Evolutionary conservation across 2,888 invertebrate species (phyloP).

Genomic region (Oxyteleia sp.): DNA sequence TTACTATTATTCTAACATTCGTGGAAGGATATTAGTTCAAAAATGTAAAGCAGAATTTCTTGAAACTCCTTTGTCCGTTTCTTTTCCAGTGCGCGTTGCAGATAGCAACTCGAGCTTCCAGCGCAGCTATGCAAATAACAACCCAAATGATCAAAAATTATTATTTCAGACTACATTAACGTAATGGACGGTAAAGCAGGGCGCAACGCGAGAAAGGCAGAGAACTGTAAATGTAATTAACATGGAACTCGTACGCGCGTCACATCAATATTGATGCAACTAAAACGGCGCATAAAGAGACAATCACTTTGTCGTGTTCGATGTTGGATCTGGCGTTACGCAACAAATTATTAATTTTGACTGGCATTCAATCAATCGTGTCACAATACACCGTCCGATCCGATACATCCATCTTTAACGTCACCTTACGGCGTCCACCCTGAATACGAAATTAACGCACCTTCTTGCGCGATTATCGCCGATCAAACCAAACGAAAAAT

Average conservation of each 20-base stretch:
- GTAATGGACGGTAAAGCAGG: background rate
- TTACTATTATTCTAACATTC: too few relatives aligned
- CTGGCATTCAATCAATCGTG: slow-evolving; percentile 46
- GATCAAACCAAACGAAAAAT: slow-evolving; percentile 28
- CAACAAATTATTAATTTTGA: slow-evolving; percentile 55
- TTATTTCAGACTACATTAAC: slow-evolving; percentile 11
- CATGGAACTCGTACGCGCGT: slow-evolving; percentile 10
- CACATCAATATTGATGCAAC: slow-evolving; percentile 17
- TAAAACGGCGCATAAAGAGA: slow-evolving; percentile 31
- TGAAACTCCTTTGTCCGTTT: slow-evolving; percentile 31
- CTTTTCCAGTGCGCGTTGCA: background rate
- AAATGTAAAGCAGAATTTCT: slow-evolving; percentile 26
- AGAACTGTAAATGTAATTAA: slow-evolving; percentile 31
- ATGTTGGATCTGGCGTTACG: slow-evolving; percentile 19
- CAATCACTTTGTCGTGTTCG: slow-evolving; percentile 28
- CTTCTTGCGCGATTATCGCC: slow-evolving; percentile 9
- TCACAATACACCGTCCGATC: slow-evolving; percentile 27
- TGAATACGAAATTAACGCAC: slow-evolving; percentile 43
- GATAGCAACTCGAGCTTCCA: too few relatives aligned
- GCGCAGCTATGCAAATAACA: background rate
- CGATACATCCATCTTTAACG: slow-evolving; percentile 33
- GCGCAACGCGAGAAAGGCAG: slow-evolving; percentile 12
- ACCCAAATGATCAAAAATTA: slow-evolving; percentile 1
- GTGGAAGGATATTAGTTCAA: slow-evolving; percentile 37
- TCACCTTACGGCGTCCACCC: slow-evolving; percentile 19